Evolutionary conservation across 1,140 invertebrate species (phyloP).

Genomic region (Drosophila navojoa): DNA sequence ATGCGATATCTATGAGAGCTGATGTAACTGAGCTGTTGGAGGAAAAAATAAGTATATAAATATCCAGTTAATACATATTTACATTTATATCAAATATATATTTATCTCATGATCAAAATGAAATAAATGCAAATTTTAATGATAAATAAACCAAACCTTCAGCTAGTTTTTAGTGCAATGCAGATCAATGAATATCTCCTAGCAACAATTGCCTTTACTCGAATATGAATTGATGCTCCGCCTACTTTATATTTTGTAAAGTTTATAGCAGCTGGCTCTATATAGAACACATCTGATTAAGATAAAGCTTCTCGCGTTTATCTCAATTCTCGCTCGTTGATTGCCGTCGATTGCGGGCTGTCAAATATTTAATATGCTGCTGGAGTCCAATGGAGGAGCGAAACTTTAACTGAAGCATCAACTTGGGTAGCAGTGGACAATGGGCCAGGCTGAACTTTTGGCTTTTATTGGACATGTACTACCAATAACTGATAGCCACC

Average conservation of each 20-base stretch:
- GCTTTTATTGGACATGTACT: conserved; percentile 51
- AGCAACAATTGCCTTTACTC: too few species aligned
- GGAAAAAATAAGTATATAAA: too few species aligned
- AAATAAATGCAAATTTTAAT: too few species aligned
- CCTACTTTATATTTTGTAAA: neutral
- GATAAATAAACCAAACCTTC: too few species aligned
- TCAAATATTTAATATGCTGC: conserved; percentile 21
- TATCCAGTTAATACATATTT: too few species aligned
- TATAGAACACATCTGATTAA: neutral
- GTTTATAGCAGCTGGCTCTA: neutral
- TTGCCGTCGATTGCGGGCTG: conserved; percentile 11
- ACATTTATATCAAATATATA: too few species aligned
- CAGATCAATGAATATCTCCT: too few species aligned
- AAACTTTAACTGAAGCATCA: conserved; percentile 21
- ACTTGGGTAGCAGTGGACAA: conserved; percentile 7
- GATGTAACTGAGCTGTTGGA: too few species aligned
- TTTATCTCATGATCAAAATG: too few species aligned
- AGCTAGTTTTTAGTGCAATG: too few species aligned
- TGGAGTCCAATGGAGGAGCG: neutral
- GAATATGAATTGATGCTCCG: too few species aligned
- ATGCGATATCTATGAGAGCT: too few species aligned
- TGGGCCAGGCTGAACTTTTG: conserved; percentile 32
- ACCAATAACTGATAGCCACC: conserved; percentile 47
- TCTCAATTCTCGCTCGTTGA: conserved; percentile 25
- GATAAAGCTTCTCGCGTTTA: neutral